phyloP scores from a whole-genome alignment of 2,888 invertebrate genomes.

The Drosophila mayaguana region DNA sequence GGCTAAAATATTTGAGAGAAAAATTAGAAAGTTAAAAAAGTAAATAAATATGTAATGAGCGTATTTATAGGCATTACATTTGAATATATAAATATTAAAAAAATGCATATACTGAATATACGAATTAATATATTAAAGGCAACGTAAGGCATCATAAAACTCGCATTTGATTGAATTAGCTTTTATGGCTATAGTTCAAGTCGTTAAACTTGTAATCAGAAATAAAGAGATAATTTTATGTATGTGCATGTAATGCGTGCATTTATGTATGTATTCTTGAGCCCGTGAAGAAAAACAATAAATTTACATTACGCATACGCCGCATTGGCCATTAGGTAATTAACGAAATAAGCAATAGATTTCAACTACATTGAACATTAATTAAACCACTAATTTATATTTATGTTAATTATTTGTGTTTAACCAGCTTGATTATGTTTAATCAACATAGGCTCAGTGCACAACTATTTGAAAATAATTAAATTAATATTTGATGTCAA shows the following conservation, averaged over 20 bases:
- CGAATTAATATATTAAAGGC: background rate
- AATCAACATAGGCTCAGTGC: constrained; percentile 5
- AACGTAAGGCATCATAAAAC: background rate
- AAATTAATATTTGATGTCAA: constrained; percentile 17
- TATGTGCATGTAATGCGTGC: background rate
- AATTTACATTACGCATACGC: constrained; percentile 54
- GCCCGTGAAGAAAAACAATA: constrained; percentile 5
- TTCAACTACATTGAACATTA: constrained; percentile 47
- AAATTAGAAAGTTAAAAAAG: background rate
- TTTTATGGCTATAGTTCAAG: constrained; percentile 4
- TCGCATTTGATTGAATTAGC: background rate
- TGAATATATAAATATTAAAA: background rate
- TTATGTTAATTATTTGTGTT: constrained; percentile 39
- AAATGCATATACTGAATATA: background rate
- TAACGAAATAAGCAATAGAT: constrained; percentile 48
- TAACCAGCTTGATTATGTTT: background rate
- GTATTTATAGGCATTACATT: background rate
- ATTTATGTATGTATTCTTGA: background rate
- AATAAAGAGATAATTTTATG: constrained; percentile 3
- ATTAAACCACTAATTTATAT: constrained; percentile 54
- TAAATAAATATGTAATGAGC: background rate
- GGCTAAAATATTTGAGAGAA: constrained; percentile 2
- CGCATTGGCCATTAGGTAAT: constrained; percentile 40
- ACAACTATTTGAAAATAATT: constrained; percentile 9
- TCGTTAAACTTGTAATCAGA: constrained; percentile 19